These are phyloP conservation scores for Lepilemur septentrionalis DNA, from an alignment of 2,797 vertebrate genomes.

Conservation along the genomic window DNA sequence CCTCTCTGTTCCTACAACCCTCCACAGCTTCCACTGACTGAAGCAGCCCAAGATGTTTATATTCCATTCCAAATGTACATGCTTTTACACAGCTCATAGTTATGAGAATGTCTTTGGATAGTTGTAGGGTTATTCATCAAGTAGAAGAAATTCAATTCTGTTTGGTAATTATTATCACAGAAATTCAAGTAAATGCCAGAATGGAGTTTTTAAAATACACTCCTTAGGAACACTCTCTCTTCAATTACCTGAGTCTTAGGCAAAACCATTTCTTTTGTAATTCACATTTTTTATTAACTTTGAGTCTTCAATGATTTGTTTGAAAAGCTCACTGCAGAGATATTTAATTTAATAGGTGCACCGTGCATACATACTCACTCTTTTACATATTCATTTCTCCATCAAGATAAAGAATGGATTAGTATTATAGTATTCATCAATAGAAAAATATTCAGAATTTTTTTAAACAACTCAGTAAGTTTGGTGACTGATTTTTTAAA, in stretches of 20 bases:
- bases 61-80: slow-evolving; percentile 24
- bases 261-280: slow-evolving; percentile 13
- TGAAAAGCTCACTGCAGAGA: not conserved
- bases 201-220: not conserved
- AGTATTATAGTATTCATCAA: not conserved
- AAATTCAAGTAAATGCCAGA: slow-evolving; percentile 45
- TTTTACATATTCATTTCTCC: not conserved
- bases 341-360: not conserved
- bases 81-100: slow-evolving; percentile 35
- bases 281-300: not conserved
- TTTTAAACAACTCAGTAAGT: not conserved
- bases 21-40: not conserved
- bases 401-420: not conserved
- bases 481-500: slow-evolving; percentile 7
- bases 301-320: not conserved
- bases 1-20: not conserved
- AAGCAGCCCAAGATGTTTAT: slow-evolving; percentile 29
- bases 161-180: slow-evolving; percentile 58
- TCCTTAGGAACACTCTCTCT: not conserved
- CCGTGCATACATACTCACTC: no score
- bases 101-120: slow-evolving; percentile 57
- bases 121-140: slow-evolving; percentile 44
- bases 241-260: slow-evolving; percentile 7
- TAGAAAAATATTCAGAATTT: not conserved
- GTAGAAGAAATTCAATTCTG: not conserved